These are phyloP conservation scores for Molossus alvarezi DNA, from an alignment of 2,797 vertebrate species.

Conservation along the genomic window DNA sequence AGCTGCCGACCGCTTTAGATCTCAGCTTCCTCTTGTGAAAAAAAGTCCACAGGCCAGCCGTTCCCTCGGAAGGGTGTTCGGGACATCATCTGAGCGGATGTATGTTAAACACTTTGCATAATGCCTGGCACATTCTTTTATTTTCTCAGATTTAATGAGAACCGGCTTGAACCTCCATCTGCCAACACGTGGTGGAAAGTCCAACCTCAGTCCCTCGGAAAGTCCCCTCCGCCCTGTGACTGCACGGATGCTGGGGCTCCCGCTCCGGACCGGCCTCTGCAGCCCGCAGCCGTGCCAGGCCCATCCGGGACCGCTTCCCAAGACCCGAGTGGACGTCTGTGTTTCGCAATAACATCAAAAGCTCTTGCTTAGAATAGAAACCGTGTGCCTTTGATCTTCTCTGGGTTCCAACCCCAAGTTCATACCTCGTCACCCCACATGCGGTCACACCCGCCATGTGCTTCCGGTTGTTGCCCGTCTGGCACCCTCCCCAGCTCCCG, in stretches of 20 bases:
- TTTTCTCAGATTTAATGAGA: slow-evolving; percentile 50
- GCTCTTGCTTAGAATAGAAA: not conserved
- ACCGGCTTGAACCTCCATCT: not conserved
- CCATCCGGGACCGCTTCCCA: not conserved
- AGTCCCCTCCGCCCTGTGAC: not conserved
- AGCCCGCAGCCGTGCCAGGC: not conserved
- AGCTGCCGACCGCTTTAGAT: not conserved
- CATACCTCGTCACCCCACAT: not conserved
- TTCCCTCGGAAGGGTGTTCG: slow-evolving; percentile 13
- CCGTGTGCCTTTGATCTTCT: not conserved
- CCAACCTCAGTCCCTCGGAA: not conserved
- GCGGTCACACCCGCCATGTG: not conserved
- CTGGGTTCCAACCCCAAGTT: not conserved
- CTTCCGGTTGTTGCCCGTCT: not conserved
- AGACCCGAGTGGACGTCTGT: not conserved
- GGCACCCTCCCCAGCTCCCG: not conserved
- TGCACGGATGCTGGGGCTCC: not conserved
- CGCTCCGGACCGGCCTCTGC: not conserved
- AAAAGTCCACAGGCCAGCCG: not conserved
- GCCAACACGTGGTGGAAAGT: not conserved
- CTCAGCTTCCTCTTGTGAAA: not conserved
- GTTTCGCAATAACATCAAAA: slow-evolving; percentile 19
- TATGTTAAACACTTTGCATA: not conserved
- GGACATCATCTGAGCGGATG: not conserved
- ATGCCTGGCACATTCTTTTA: not conserved